phyloP scores from a whole-genome alignment of 2,888 invertebrate genomes.

The Oconnorella tubifera region DNA sequence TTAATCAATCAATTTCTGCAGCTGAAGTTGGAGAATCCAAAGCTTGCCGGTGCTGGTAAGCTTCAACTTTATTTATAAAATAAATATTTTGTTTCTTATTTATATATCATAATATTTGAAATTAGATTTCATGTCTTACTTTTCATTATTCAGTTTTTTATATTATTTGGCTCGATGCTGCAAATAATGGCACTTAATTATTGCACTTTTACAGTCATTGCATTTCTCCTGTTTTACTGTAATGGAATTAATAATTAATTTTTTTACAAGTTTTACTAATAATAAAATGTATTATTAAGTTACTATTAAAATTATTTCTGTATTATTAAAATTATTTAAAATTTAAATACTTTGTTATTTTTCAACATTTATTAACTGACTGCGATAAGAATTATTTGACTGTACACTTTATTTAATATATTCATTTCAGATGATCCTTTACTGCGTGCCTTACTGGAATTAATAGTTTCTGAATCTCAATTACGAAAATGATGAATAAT shows the following conservation, averaged over 20 bases:
- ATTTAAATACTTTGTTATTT: neutral
- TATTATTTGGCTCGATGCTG: too few species aligned
- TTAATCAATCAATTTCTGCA: slow-evolving; percentile 44
- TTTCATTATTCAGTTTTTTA: neutral
- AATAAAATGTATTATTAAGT: too few species aligned
- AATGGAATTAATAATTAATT: too few species aligned
- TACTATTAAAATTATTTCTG: neutral
- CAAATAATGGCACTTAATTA: too few species aligned
- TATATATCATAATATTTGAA: neutral
- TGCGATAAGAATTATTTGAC: neutral
- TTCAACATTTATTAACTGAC: neutral
- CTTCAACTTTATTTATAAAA: neutral
- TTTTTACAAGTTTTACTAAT: too few species aligned
- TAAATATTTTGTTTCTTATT: neutral
- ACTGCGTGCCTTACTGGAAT: neutral
- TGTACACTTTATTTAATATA: neutral
- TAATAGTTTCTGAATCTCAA: slow-evolving; percentile 1
- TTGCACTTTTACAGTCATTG: too few species aligned
- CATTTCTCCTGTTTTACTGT: too few species aligned
- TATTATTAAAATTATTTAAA: neutral
- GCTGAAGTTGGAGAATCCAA: slow-evolving; percentile 45
- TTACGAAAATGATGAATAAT: too few species aligned
- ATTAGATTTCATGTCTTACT: neutral
- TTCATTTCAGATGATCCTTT: slow-evolving; percentile 1
- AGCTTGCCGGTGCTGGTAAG: slow-evolving; percentile 40